Percentiles rank a stretch among this genome's conserved stretches.
Conservation (phyloP, 1,140 invertebrate species). For the Drosophila littoralis region DNA sequence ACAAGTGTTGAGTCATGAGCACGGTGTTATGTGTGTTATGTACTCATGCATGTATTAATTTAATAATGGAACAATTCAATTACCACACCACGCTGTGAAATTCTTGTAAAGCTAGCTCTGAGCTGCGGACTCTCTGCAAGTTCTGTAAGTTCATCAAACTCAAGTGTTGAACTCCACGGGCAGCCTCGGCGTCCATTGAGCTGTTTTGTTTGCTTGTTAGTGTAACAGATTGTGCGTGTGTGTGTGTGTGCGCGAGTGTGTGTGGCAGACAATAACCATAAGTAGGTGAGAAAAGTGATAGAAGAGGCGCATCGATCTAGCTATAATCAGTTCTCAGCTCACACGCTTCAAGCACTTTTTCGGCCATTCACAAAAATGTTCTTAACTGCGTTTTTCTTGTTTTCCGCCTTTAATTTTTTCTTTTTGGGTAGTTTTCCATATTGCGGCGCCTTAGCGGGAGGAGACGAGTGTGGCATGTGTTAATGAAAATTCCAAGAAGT, state of each 20-base stretch:
- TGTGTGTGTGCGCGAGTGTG: conserved; percentile 20
- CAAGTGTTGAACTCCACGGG: conserved; percentile 35
- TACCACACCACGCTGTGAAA: conserved; percentile 63
- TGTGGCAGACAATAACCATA: conserved; percentile 39
- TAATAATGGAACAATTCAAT: conserved; percentile 78
- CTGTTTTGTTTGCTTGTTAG: conserved; percentile 66
- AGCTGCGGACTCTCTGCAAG: conserved; percentile 1
- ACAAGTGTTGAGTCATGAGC: conserved; percentile 70
- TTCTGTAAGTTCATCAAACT: conserved; percentile 71
- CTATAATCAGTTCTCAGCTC: conserved; percentile 25
- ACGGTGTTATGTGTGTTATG: neutral
- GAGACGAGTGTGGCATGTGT: conserved; percentile 63
- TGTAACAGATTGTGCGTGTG: conserved; percentile 65
- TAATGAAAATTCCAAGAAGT: conserved; percentile 81
- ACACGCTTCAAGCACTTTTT: conserved; percentile 28
- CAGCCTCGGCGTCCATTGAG: conserved; percentile 26
- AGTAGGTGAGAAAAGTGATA: conserved; percentile 68
- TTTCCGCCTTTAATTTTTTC: conserved; percentile 25
- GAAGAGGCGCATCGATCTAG: conserved; percentile 24
- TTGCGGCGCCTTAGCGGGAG: conserved; percentile 28
- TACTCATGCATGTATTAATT: conserved; percentile 37
- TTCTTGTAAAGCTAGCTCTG: conserved; percentile 35
- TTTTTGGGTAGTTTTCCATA: conserved; percentile 65
- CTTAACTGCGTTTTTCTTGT: conserved; percentile 8
- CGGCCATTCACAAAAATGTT: conserved; percentile 65